Base-by-base conservation (phyloP, 2,113 vertebrate species). In the Pseudorasbora parva region DNA sequence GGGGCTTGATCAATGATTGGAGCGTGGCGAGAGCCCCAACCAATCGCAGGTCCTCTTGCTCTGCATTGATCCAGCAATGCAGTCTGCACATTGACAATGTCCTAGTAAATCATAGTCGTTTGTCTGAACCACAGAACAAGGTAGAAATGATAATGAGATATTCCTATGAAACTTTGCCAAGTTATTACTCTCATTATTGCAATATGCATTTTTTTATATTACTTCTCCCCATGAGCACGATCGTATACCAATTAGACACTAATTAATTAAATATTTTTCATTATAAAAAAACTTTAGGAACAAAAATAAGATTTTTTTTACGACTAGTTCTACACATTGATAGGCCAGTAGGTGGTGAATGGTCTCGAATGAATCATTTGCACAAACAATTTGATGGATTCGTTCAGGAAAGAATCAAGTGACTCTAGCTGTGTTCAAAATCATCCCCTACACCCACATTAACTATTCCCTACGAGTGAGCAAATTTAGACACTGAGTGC, bases 1-100 rank as follows among this genome's bases (percentile, higher is more conserved):
- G 64, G 47, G 79, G 17, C 62, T 56, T 69, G 64, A 69, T 81
- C 60, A 69, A 81, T 69, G 79, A 68, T 68, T 69, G 27, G 62
- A 68, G 45, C 21, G 6, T 81, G 47, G 68, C 62, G 56, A 68
- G 64, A 37, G 8, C 21, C 25, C 30, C 4, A 56, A 51, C 78
- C 78, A 66, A 66, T 79, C 43, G 5, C 57, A 11, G 9, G 59
- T 49, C 59, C 25, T 79, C 59, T 21, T 66, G 76, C 59, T 79
- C 25, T 8, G 25, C 59, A 79, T 79, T 79, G 77, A 64, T 79
- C 41, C 59, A 30, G 59, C n/a, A 66, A 21, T 79, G 59, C 33
- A 25, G 19, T 78, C 15, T 43, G 21, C 56, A 41, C 27, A 25
- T 23, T 62, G 23, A 64, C 23, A 79, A 49, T 30, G 23, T 7